These are phyloP conservation scores for Formica aserva DNA, from an alignment of 2,888 invertebrate species.

Conservation along the genomic window DNA sequence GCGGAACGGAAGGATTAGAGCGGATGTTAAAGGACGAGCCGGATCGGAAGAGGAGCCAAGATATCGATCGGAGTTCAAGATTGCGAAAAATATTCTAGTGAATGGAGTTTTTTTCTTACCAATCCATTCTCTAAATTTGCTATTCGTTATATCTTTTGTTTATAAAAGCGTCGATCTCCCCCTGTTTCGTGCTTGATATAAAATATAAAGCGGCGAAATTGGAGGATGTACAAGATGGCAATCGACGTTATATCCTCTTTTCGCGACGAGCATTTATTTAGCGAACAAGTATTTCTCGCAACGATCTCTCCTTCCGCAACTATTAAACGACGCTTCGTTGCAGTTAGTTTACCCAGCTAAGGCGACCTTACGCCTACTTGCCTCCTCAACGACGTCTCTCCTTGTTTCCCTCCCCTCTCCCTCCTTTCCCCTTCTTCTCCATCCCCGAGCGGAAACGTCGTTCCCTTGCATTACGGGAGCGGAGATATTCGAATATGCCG, in stretches of 20 bases:
- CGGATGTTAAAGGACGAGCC: slow-evolving; percentile 76
- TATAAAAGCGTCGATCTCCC: not conserved
- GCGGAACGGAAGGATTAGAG: slow-evolving; percentile 31
- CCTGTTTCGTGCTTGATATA: not conserved
- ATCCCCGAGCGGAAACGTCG: slow-evolving; percentile 62
- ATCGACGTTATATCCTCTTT: not conserved
- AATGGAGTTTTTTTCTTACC: too few species aligned
- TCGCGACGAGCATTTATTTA: not conserved
- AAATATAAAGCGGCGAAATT: not conserved
- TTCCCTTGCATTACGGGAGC: slow-evolving; percentile 58
- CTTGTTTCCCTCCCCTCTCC: not conserved
- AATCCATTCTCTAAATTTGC: too few species aligned
- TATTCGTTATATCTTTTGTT: not conserved
- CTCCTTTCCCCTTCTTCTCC: slow-evolving; percentile 11
- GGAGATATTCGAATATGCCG: slow-evolving; percentile 69
- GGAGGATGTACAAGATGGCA: not conserved
- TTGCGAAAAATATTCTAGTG: not conserved
- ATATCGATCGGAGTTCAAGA: not conserved
- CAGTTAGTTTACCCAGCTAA: slow-evolving; percentile 10
- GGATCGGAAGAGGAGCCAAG: not conserved
- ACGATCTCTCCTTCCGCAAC: slow-evolving; percentile 39
- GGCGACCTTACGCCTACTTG: slow-evolving; percentile 26
- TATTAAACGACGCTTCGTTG: slow-evolving; percentile 46
- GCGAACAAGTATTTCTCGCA: not conserved
- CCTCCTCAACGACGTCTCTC: slow-evolving; percentile 18